A percentile compares a stretch with the other conserved stretches of the same genome.
phyloP scores from a whole-genome alignment of 2,113 vertebrate species.

The Polyodon spathula region DNA sequence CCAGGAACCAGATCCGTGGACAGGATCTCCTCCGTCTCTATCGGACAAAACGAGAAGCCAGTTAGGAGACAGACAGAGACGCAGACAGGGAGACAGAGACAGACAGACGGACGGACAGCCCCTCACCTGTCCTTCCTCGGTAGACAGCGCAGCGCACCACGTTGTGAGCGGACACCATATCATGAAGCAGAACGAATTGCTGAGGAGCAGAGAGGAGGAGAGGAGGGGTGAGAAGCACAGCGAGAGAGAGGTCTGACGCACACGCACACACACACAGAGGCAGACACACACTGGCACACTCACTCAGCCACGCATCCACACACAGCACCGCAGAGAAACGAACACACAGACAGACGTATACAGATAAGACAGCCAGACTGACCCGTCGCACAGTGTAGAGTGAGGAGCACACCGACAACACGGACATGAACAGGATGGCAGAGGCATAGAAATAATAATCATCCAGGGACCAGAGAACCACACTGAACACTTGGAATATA shows the following conservation, averaged over 20 bases:
- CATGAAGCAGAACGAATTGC: constrained; percentile 30
- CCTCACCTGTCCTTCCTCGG: constrained; percentile 9
- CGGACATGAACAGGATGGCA: constrained; percentile 32
- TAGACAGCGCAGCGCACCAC: constrained; percentile 19
- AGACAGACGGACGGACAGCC: background rate
- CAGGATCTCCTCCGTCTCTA: constrained; percentile 26
- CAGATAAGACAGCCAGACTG: constrained; percentile 12
- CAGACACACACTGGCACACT: background rate
- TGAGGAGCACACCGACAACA: constrained; percentile 29
- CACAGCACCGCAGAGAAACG: background rate
- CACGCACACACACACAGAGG: too few species aligned
- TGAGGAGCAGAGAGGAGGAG: constrained; percentile 8
- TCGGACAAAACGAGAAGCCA: too few species aligned
- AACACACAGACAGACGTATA: too few species aligned
- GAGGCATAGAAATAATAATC: constrained; percentile 32
- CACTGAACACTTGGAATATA: constrained; percentile 34
- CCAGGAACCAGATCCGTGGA: constrained; percentile 32
- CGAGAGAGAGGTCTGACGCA: too few species aligned
- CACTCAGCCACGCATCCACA: background rate
- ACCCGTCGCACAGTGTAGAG: constrained; percentile 34
- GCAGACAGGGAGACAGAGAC: background rate
- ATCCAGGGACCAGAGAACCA: constrained; percentile 29
- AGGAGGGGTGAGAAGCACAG: too few species aligned
- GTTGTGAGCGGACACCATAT: constrained; percentile 31
- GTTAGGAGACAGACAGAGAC: background rate